These are phyloP conservation scores for Nemotelus nigrinus DNA, from an alignment of 2,888 invertebrate genomes.

Conservation along the genomic window DNA sequence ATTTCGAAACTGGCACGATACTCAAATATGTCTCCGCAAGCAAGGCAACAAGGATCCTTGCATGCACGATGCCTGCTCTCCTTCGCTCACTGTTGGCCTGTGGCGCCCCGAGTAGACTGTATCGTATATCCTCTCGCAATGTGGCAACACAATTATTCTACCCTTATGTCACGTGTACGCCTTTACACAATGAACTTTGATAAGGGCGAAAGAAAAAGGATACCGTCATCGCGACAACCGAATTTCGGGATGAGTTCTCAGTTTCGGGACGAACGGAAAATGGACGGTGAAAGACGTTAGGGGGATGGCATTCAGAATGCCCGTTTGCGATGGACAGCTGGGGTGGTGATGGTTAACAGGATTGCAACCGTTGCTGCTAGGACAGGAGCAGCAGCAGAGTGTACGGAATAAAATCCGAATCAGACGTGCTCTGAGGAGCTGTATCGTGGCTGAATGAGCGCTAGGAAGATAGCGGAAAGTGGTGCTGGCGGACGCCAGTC, in stretches of 20 bases:
- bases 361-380: neutral
- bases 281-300: slow-evolving; percentile 10
- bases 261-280: slow-evolving; percentile 1
- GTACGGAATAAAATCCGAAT: slow-evolving; percentile 32
- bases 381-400: too few species aligned
- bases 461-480: neutral
- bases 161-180: slow-evolving; percentile 46
- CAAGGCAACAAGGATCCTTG: neutral
- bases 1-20: slow-evolving; percentile 37
- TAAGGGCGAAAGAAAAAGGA: slow-evolving; percentile 44
- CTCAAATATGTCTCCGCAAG: slow-evolving; percentile 23
- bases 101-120: slow-evolving; percentile 25
- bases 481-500: neutral
- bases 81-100: neutral
- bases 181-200: slow-evolving; percentile 44
- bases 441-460: neutral
- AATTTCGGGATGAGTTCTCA: slow-evolving; percentile 17
- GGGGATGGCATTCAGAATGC: slow-evolving; percentile 23
- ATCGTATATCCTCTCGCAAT: slow-evolving; percentile 40
- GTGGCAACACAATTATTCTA: slow-evolving; percentile 45
- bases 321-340: slow-evolving; percentile 11
- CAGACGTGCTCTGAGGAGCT: slow-evolving; percentile 15
- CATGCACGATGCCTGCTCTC: neutral
- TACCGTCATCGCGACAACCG: slow-evolving; percentile 36
- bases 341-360: slow-evolving; percentile 8